Conservation (phyloP, 53 echinoderm and acorn worm genomes). For the Paelopatides confundens region DNA sequence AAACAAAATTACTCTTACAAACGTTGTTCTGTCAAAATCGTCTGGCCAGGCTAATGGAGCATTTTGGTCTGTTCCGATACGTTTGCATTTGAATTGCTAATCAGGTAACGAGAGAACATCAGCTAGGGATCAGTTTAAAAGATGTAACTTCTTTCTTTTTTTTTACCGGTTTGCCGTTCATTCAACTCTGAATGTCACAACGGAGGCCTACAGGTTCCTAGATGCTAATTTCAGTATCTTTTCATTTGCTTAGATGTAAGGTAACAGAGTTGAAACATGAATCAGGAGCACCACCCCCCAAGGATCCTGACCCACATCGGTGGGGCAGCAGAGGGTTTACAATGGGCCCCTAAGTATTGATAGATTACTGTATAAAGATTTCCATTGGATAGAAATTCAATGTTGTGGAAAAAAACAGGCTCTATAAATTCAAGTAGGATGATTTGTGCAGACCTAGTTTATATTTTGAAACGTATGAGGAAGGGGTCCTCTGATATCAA, state of each 20-base stretch:
- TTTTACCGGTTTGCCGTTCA: background rate
- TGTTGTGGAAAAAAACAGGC: no score
- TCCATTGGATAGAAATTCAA: no score
- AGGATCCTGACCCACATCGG: slow-evolving; percentile 33
- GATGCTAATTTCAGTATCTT: background rate
- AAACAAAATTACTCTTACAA: slow-evolving; percentile 26
- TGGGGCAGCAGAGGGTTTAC: background rate
- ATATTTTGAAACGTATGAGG: no score
- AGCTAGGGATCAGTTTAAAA: slow-evolving; percentile 24
- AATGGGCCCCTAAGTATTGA: background rate
- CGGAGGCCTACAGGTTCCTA: background rate
- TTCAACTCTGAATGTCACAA: slow-evolving; percentile 25
- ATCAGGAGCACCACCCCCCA: background rate
- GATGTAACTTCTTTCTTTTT: slow-evolving; percentile 26
- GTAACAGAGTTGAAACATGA: background rate
- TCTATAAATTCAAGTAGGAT: no score
- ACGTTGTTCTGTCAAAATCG: slow-evolving; percentile 20
- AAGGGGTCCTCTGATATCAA: no score
- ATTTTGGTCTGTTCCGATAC: slow-evolving; percentile 26
- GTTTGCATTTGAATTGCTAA: slow-evolving; percentile 42
- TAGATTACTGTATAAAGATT: no score
- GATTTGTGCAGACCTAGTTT: no score
- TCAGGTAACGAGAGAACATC: slow-evolving; percentile 18
- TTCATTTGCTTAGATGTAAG: background rate
- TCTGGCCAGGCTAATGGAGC: slow-evolving; percentile 40